phyloP scores from a whole-genome alignment of 2,797 vertebrate genomes.

The Molossus molossus region DNA sequence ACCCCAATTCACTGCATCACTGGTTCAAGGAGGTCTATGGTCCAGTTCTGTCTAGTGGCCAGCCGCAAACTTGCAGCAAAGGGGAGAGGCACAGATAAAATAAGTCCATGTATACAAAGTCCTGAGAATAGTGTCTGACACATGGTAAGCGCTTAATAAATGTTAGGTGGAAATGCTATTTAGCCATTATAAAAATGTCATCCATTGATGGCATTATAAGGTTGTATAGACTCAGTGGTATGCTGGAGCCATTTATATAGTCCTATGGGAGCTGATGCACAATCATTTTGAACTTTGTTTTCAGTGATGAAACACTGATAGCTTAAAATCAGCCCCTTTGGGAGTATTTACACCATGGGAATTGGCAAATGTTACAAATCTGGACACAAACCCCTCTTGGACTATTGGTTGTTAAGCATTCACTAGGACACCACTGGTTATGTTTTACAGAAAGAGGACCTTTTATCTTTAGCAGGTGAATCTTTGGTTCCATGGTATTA shows the following conservation, averaged over 20 bases:
- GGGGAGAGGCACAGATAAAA: not conserved
- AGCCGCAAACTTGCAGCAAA: not conserved
- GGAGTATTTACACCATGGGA: conserved; percentile 8
- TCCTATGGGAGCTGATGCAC: not conserved
- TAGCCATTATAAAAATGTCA: not conserved
- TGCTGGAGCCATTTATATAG: not conserved
- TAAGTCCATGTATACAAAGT: not conserved
- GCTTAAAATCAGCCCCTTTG: not conserved
- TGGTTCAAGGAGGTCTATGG: not conserved
- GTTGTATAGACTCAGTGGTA: not conserved
- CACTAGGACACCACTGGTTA: not conserved
- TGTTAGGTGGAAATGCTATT: not conserved
- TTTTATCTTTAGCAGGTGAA: not conserved
- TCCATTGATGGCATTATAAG: not conserved
- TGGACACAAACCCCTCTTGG: not conserved
- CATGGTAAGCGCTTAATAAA: not conserved
- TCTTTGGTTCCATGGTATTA: not conserved
- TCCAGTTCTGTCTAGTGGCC: not conserved
- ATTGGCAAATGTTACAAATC: not conserved
- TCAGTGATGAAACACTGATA: not conserved
- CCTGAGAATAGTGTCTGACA: not conserved
- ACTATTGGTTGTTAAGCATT: not conserved
- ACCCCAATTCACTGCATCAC: not conserved
- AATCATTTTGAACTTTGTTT: not conserved
- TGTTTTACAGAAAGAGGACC: conserved; percentile 2